Conservation (phyloP, 2,113 vertebrate species). For the Charadrius vociferus region DNA sequence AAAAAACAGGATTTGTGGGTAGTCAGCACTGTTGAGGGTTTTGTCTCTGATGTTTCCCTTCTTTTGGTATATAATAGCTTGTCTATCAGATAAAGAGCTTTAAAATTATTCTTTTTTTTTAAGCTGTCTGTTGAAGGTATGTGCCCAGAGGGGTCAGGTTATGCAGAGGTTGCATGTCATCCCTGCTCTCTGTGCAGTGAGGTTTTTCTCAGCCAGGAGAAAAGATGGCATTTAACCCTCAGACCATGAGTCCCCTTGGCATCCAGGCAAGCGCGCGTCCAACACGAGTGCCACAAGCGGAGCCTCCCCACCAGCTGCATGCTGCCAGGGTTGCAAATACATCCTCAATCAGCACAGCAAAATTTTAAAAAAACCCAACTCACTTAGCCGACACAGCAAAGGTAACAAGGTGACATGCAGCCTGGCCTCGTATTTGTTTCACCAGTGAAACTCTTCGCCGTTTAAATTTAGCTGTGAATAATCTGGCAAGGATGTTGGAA, state of each 20-base stretch:
- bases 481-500: conserved; percentile 58
- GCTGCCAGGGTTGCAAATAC: neutral
- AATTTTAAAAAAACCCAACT: neutral
- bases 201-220: neutral
- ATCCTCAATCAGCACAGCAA: conserved; percentile 4
- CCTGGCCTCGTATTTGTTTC: conserved; percentile 48
- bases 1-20: conserved; percentile 13
- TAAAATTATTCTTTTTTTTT: neutral
- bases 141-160: neutral
- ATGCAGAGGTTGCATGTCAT: neutral
- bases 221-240: conserved; percentile 4
- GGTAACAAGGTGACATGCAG: neutral
- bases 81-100: conserved; percentile 43
- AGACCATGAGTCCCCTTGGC: neutral
- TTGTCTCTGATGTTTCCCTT: conserved; percentile 23
- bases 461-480: conserved; percentile 69
- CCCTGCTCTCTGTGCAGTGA: neutral
- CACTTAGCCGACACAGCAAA: neutral
- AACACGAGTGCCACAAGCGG: neutral
- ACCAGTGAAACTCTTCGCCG: conserved; percentile 48
- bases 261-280: neutral
- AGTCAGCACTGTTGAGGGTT: neutral
- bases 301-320: neutral
- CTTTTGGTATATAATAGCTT: neutral
- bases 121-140: conserved; percentile 20